Percentiles rank a stretch among this genome's conserved stretches.
These are phyloP conservation scores for Microctonus brassicae DNA, from an alignment of 2,888 invertebrate genomes.

Conservation along the genomic window DNA sequence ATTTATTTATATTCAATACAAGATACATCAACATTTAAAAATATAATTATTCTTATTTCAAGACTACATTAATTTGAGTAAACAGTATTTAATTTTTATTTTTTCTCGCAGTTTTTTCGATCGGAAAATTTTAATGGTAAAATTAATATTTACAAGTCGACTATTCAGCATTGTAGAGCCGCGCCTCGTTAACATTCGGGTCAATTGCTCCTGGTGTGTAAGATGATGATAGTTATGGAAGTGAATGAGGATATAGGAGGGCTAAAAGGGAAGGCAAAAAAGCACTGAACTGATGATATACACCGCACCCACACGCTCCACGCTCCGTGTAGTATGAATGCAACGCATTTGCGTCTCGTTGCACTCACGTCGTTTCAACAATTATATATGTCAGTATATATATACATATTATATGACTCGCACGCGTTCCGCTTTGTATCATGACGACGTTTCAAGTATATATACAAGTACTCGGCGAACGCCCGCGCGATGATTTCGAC, in stretches of 20 bases:
- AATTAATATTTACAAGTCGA: too few relatives aligned
- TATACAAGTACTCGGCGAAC: conserved; percentile 66
- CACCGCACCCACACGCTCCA: conserved; percentile 38
- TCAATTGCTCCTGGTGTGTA: conserved; percentile 52
- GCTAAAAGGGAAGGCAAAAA: background rate
- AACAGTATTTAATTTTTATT: too few relatives aligned
- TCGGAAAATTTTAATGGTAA: background rate
- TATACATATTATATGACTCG: background rate
- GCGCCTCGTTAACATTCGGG: conserved; percentile 64
- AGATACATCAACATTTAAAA: too few relatives aligned
- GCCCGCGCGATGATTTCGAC: conserved; percentile 58
- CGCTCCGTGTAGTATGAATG: conserved; percentile 15
- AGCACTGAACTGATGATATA: background rate
- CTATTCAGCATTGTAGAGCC: conserved; percentile 44
- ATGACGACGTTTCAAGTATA: conserved; percentile 64
- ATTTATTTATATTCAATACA: too few relatives aligned
- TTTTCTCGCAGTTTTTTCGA: background rate
- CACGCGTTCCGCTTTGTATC: conserved; percentile 56
- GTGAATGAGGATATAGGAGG: background rate
- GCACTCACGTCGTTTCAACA: conserved; percentile 44
- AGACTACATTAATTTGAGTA: too few relatives aligned
- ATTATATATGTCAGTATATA: conserved; percentile 48
- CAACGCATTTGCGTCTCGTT: conserved; percentile 40
- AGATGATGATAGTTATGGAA: background rate
- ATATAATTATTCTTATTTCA: too few relatives aligned